Conservation (phyloP, 2,797 vertebrate genomes). For the Ctenochaetus hawaiiensis region DNA sequence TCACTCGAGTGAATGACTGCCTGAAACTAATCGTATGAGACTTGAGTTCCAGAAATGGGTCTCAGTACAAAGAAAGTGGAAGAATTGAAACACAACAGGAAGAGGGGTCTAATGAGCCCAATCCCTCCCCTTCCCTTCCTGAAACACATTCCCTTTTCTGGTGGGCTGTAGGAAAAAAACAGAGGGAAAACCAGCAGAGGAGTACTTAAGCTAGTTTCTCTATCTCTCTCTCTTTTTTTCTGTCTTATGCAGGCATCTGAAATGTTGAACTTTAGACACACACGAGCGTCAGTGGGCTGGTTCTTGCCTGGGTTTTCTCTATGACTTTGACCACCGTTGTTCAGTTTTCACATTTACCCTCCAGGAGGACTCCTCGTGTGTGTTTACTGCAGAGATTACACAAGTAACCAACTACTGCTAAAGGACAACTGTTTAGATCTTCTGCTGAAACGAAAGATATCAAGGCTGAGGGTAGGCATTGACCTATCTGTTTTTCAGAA, state of each 20-base stretch:
- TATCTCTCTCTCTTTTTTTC: not conserved
- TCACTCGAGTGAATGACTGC: not conserved
- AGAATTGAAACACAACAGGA: slow-evolving; percentile 64
- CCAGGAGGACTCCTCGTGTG: slow-evolving; percentile 2
- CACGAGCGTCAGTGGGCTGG: slow-evolving; percentile 27
- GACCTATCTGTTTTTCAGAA: not conserved
- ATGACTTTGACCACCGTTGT: slow-evolving; percentile 12
- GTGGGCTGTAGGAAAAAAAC: slow-evolving; percentile 37
- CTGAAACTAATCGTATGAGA: slow-evolving; percentile 32
- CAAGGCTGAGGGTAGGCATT: slow-evolving; percentile 19
- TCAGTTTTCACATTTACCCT: slow-evolving; percentile 3
- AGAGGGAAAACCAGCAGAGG: slow-evolving; percentile 23
- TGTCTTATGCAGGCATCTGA: not conserved
- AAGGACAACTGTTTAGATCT: not conserved
- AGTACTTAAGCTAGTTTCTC: slow-evolving; percentile 28
- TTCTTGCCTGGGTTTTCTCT: slow-evolving; percentile 6
- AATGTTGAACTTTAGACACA: slow-evolving; percentile 69
- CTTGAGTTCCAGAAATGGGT: not conserved
- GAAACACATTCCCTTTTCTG: slow-evolving; percentile 61
- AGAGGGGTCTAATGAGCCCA: slow-evolving; percentile 51
- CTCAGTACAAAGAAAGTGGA: slow-evolving; percentile 13
- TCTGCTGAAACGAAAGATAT: not conserved
- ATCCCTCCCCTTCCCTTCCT: slow-evolving; percentile 45
- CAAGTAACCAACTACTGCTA: not conserved
- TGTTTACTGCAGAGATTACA: slow-evolving; percentile 11